Evolutionary conservation across 2,113 vertebrate species (phyloP), one percentile per base, ranked within the genome.

Genomic region (Pseudopodoces humilis): DNA sequence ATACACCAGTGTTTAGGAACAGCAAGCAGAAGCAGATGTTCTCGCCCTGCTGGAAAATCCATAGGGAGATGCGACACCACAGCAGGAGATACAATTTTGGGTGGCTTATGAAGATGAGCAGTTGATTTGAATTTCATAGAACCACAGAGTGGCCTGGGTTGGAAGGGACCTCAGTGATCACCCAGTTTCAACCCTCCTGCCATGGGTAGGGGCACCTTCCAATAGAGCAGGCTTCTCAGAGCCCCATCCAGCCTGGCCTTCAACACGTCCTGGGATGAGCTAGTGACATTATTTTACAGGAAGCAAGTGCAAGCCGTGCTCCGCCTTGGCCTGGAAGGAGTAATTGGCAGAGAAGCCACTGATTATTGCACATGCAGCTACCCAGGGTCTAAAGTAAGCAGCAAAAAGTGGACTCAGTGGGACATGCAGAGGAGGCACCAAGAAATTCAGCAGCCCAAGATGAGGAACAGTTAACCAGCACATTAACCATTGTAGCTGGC

Each of bases 391-490:
- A 33, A 49, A 39, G 59, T 3, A 14, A 82, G 28, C 44, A 76
- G 13, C 49, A 76, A 33, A 55, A 49, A 55, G 44, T 4, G 4
- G 43, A 33, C 63, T 53, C 44, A 21, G 28, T 15, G 20, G 28
- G 43, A 72, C 22, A 16, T 3, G 25, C n/a, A 79, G 62, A 5
- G 8, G 35, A 6, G 4, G 33, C 43, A 71, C 15, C 56, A 76
- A 62, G 67, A 63, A 55, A 67, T n/a, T 39, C 44, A 58, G 76
- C 56, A 53, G 52, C 21, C 43, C 37, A 35, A 11, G 25, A 37
- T 0, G 1, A 43, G 49, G 25, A 53, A 44, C 58, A 68, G 62
- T 39, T 22, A 28, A 18, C 28, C 0, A 0, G 21, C 31, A 71
- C 7, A 3, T n/a, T 28, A 39, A 33, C n/a, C 7, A 1, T 2